A percentile compares a stretch with the other conserved stretches of the same genome.
These are phyloP conservation scores for Ips typographus DNA, from an alignment of 1,140 invertebrate genomes.

Conservation along the genomic window DNA sequence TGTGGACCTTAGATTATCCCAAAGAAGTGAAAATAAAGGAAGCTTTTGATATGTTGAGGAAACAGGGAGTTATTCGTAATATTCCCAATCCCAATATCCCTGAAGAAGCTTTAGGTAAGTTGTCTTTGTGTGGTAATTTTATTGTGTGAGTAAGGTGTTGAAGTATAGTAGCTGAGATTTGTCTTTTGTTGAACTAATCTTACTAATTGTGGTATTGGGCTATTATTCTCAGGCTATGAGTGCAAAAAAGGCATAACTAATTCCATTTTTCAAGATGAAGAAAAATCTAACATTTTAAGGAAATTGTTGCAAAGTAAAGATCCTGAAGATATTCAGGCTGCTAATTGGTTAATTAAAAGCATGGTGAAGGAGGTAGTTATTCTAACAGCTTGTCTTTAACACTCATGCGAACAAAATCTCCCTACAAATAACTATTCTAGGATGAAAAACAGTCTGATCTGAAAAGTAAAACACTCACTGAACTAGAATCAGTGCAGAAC, in stretches of 20 bases:
- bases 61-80: conserved; percentile 85
- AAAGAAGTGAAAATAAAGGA: conserved; percentile 85
- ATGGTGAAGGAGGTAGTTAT: conserved; percentile 87
- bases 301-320: conserved; percentile 92
- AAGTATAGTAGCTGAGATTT: too few relatives aligned
- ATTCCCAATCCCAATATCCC: conserved; percentile 45
- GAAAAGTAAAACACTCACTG: conserved; percentile 71
- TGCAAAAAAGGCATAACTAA: conserved; percentile 52
- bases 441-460: conserved; percentile 84
- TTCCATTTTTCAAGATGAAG: conserved; percentile 84
- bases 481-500: conserved; percentile 83
- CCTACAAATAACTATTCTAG: conserved; percentile 55
- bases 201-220: background rate
- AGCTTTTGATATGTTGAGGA: conserved; percentile 93
- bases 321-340: conserved; percentile 91
- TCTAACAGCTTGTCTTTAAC: background rate
- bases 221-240: conserved; percentile 26
- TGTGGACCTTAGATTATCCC: conserved; percentile 82
- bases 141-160: too few relatives aligned
- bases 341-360: conserved; percentile 93
- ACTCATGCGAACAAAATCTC: too few relatives aligned
- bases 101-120: conserved; percentile 34
- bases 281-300: conserved; percentile 82
- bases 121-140: background rate
- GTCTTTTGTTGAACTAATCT: background rate